These are phyloP conservation scores for Rhyacophila brunnea DNA, from an alignment of 1,140 invertebrate genomes.

Conservation along the genomic window DNA sequence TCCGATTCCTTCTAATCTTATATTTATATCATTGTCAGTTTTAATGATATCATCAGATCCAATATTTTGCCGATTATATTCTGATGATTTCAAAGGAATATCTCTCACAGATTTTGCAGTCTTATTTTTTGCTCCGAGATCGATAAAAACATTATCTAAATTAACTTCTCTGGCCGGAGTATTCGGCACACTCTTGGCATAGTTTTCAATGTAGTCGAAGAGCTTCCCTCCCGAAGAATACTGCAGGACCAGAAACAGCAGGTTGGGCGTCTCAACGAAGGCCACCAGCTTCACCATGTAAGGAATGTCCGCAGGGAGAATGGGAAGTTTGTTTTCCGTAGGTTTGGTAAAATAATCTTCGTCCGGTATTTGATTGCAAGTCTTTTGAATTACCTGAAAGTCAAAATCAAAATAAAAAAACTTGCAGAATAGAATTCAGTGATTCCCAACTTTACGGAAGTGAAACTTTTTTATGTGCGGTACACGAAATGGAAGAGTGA, in stretches of 20 bases:
- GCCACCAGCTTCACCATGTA: constrained; percentile 73
- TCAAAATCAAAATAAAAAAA: neutral
- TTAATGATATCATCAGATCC: too few relatives aligned
- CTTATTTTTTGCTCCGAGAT: constrained; percentile 34
- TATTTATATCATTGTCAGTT: too few relatives aligned
- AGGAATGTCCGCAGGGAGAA: constrained; percentile 54
- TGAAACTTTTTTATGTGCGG: too few relatives aligned
- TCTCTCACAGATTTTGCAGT: constrained; percentile 15
- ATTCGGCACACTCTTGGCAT: constrained; percentile 42
- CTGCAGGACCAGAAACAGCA: constrained; percentile 69
- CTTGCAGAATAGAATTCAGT: too few relatives aligned
- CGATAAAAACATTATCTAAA: constrained; percentile 48
- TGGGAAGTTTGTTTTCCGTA: constrained; percentile 41
- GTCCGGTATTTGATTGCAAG: constrained; percentile 56
- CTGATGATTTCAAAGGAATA: constrained; percentile 6
- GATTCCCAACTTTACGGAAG: too few relatives aligned
- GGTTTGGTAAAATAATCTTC: constrained; percentile 56
- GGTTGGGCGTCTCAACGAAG: constrained; percentile 69
- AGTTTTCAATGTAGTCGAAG: constrained; percentile 49
- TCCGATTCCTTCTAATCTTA: too few relatives aligned
- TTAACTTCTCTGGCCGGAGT: constrained; percentile 45
- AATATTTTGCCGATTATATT: neutral
- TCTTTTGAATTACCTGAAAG: constrained; percentile 64
- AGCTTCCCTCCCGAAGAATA: constrained; percentile 56
- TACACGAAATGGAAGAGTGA: too few relatives aligned